Evolutionary conservation across 2,797 vertebrate species (phyloP), one percentile per base, ranked within the genome.

Genomic region (Microcaecilia unicolor): DNA sequence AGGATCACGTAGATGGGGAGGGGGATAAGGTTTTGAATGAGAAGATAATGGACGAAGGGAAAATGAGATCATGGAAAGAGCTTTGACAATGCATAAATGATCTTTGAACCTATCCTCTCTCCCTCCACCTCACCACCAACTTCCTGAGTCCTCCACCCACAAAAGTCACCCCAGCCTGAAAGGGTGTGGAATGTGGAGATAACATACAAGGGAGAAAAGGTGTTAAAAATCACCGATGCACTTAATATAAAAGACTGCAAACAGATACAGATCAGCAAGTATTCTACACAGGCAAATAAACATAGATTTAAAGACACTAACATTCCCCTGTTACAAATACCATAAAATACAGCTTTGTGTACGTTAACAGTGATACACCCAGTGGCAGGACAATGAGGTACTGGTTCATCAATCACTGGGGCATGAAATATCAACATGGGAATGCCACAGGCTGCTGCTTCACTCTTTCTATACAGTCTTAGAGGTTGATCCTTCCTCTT

Each of bases 361-460:
- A 58, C 61, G 33, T 32, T 4, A 50, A 62, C 50, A 58, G 51
- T 55, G 58, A 55, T 63, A 69, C 66, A 65, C 70, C 64, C 20
- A 41, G 68, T 35, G 47, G 59, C 57, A n/a, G 51, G 61, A 70
- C 64, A 64, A 58, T 69, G 72, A 76, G 71, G 78, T 76, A 79
- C 72, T 6, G 34, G 51, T 67, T 65, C 56, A 26, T 50, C 65
- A 58, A 58, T 66, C 53, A 28, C 57, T 10, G 34, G 54, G 32
- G 14, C 10, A 24, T 31, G 44, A 36, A 40, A 31, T 23, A 41
- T 22, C 22, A 22, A 15, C 37, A 24, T 0, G 5, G 41, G 57
- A 37, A 40, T 24, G 12, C 5, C 10, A 6, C n/a, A 19, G 34
- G 40, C 3, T 14, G 39, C 29, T 1, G 12, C 17, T 36, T 45